Percentiles rank a stretch among this genome's conserved stretches.
These are phyloP conservation scores for Piaya cayana DNA, from an alignment of 2,113 vertebrate species.

Conservation along the genomic window DNA sequence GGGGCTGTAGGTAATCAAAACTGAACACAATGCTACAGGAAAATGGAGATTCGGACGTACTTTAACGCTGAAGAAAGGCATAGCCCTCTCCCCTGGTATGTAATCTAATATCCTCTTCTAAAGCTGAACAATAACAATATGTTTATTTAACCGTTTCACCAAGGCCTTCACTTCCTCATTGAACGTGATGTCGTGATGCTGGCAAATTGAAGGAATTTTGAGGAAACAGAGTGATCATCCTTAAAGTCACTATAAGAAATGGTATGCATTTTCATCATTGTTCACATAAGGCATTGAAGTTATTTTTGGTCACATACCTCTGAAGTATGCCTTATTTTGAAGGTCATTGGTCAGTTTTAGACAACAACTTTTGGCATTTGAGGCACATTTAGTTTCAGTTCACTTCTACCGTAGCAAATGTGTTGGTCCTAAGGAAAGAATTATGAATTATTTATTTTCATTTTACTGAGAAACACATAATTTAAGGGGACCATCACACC, in stretches of 20 bases:
- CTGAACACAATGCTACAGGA: conserved; percentile 30
- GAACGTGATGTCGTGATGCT: conserved; percentile 31
- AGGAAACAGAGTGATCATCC: conserved; percentile 20
- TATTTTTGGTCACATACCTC: neutral
- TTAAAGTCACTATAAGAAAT: conserved; percentile 17
- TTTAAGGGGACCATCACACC: neutral
- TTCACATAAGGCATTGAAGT: neutral
- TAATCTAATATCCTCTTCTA: conserved; percentile 76
- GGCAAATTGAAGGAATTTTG: conserved; percentile 62
- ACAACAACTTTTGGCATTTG: neutral
- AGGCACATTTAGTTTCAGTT: neutral
- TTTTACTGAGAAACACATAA: neutral
- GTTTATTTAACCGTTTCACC: conserved; percentile 76
- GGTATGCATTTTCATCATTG: conserved; percentile 11
- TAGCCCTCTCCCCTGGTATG: conserved; percentile 62
- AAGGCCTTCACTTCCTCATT: conserved; percentile 36
- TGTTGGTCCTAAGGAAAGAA: neutral
- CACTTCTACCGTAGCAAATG: neutral
- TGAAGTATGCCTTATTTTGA: neutral
- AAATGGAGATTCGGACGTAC: conserved; percentile 57
- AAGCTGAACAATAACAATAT: conserved; percentile 70
- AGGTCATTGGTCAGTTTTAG: neutral
- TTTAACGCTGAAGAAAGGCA: conserved; percentile 61
- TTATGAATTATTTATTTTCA: neutral
- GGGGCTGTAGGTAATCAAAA: conserved; percentile 66